phyloP scores from a whole-genome alignment of 2,797 vertebrate species.

The Coregonus sp. region DNA sequence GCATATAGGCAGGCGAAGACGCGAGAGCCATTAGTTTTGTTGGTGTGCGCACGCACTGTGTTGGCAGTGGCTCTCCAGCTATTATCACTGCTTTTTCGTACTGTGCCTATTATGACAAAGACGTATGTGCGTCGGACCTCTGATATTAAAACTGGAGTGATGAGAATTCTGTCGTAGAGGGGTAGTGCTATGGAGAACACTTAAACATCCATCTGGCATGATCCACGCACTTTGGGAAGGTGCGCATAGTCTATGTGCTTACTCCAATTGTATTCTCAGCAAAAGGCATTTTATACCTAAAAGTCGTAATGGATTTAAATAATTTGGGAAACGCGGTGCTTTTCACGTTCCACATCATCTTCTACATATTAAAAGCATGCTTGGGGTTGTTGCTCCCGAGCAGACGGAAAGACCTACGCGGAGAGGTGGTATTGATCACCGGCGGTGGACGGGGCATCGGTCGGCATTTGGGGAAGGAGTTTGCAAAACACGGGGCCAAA shows the following conservation, averaged over 20 bases:
- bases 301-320: constrained; percentile 79
- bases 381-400: constrained; percentile 78
- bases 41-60: neutral
- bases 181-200: neutral
- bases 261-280: neutral
- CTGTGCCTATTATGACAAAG: neutral
- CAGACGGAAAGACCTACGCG: constrained; percentile 81
- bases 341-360: constrained; percentile 85
- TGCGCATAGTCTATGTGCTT: neutral
- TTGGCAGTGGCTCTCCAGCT: neutral
- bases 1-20: neutral
- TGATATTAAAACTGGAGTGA: neutral
- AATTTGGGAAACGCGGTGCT: constrained; percentile 83
- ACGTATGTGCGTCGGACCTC: neutral
- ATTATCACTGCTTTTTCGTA: neutral
- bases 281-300: neutral
- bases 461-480: constrained; percentile 90
- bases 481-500: constrained; percentile 85
- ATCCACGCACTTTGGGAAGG: neutral
- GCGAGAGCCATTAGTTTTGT: neutral
- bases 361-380: constrained; percentile 76
- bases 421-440: constrained; percentile 91
- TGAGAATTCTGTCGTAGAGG: neutral
- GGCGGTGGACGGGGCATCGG: constrained; percentile 97
- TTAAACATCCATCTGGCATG: neutral